Evolutionary conservation across 2,888 invertebrate genomes (phyloP), one percentile per base, ranked within the genome.

Genomic region (Scelioninae gen. 1): DNA sequence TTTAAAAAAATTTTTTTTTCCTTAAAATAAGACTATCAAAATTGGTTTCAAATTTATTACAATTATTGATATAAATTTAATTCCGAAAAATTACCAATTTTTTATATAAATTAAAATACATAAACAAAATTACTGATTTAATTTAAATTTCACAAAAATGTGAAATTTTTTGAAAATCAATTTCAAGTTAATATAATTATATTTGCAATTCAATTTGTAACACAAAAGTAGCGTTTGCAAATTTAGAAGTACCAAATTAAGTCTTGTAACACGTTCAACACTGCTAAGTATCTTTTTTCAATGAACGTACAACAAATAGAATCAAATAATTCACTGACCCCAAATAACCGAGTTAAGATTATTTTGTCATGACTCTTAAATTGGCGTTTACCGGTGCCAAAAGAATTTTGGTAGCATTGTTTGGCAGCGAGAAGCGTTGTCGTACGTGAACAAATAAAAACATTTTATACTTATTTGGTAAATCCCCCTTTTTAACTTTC

Each of bases 311-410:
- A 9, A 47, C 23, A 23, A 62, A 45, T 47, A 62, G 23, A 47
- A 31, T 32, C n/a, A 45, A 62, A 45, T 47, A 45, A 62, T 62
- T 62, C 62, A 32, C 47, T 62, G 62, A 62, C 62, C 62, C 32
- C 62, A 43, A 32, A 62, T 62, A 31, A 32, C 62, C 32, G 32
- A 32, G 31, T 62, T 15, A 47, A 13, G 32, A 32, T 47, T 23
- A 23, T 23, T 38, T 62, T 45, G 62, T 62, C 47, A 47, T 62
- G 31, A 31, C 23, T 47, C 62, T 31, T 62, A 31, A 62, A 47
- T 62, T 62, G 60, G 60, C 60, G 13, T 60, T 60, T 60, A 60
- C 45, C 31, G 43, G 45, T 60, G 60, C 62, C 62, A 62, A 47
- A 29, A 38, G 13, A 10, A 62, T 47, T 62, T 62, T 15, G 32